phyloP scores from a whole-genome alignment of 2,888 invertebrate species.

The Andrena fulva region DNA sequence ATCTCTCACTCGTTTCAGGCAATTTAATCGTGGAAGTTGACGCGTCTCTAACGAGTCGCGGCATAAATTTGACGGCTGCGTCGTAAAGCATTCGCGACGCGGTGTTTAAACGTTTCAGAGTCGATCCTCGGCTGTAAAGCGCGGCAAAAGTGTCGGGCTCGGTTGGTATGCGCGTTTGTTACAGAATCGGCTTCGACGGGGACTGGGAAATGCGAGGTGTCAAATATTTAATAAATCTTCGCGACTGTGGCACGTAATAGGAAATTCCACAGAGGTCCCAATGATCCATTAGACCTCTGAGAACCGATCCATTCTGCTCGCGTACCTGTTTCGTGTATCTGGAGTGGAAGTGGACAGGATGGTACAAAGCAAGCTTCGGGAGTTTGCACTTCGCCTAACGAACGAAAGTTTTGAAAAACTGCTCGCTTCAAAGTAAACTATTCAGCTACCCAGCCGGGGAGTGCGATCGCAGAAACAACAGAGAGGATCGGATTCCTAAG shows the following conservation, averaged over 20 bases:
- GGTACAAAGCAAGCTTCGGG: not conserved
- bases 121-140: not conserved
- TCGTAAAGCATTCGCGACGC: slow-evolving; percentile 43
- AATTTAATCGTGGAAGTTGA: slow-evolving; percentile 38
- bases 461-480: not conserved
- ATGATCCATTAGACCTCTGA: slow-evolving; percentile 10
- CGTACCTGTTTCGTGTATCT: no score
- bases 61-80: slow-evolving; percentile 27
- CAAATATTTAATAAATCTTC: slow-evolving; percentile 33
- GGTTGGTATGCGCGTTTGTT: not conserved
- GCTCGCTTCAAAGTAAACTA: slow-evolving; percentile 5
- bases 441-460: not conserved
- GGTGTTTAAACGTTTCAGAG: slow-evolving; percentile 16
- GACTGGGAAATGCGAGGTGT: not conserved
- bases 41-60: slow-evolving; percentile 46
- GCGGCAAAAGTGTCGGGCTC: not conserved
- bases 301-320: slow-evolving; percentile 7
- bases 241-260: slow-evolving; percentile 3
- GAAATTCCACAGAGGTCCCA: slow-evolving; percentile 25
- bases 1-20: slow-evolving; percentile 37
- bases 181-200: not conserved
- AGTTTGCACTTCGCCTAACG: not conserved
- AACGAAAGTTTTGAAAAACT: not conserved
- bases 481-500: slow-evolving; percentile 4
- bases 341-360: not conserved